Conservation (phyloP, 2,888 invertebrate species). For the Morpho achilles region DNA sequence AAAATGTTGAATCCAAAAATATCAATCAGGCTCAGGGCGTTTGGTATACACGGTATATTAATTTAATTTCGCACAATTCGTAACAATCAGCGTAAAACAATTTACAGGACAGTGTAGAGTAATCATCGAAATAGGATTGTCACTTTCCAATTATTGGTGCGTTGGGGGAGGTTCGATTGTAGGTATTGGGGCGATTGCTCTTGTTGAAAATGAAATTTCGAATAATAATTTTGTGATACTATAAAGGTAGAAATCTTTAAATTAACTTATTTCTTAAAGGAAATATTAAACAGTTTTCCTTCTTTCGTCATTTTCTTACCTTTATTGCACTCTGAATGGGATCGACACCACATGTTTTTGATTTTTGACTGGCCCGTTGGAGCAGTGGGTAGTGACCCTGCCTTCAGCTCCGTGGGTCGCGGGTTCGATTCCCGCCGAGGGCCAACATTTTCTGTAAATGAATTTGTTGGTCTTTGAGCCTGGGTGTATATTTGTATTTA, state of each 20-base stretch:
- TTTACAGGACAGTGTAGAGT: conserved; percentile 44
- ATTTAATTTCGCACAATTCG: conserved; percentile 34
- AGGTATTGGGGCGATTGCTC: conserved; percentile 32
- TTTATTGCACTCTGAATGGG: too few relatives aligned
- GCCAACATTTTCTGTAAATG: too few relatives aligned
- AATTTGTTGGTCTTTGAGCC: too few relatives aligned
- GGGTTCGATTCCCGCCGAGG: too few relatives aligned
- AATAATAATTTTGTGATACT: conserved; percentile 4
- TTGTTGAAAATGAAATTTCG: conserved; percentile 23
- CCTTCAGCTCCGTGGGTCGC: too few relatives aligned
- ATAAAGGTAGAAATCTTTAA: neutral
- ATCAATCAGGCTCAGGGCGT: conserved; percentile 24
- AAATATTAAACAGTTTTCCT: too few relatives aligned
- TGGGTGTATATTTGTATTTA: too few relatives aligned
- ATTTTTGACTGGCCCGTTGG: too few relatives aligned
- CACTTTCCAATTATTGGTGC: conserved; percentile 67
- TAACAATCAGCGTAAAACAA: conserved; percentile 41
- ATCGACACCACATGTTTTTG: too few relatives aligned
- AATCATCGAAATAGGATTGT: conserved; percentile 72
- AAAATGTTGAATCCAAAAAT: conserved; percentile 22
- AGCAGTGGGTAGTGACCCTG: too few relatives aligned
- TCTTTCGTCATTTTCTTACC: too few relatives aligned
- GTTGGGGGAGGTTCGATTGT: conserved; percentile 47
- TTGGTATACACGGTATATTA: conserved; percentile 28
- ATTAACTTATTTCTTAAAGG: neutral